These are phyloP conservation scores for Alcis repandata DNA, from an alignment of 2,888 invertebrate species.

Conservation along the genomic window DNA sequence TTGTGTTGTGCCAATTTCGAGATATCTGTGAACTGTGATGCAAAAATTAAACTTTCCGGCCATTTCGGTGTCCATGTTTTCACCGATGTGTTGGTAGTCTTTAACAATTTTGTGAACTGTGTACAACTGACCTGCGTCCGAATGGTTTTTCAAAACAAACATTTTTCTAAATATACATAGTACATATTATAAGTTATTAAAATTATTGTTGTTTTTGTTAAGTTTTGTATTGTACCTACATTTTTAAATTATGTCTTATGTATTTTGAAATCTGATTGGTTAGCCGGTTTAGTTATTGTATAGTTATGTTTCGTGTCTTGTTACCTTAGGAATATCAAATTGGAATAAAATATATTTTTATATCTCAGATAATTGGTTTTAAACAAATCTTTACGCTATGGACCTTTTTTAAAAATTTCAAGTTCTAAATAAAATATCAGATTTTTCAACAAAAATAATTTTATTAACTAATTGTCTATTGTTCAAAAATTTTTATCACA, in stretches of 20 bases:
- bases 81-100: conserved; percentile 6
- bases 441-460: conserved; percentile 43
- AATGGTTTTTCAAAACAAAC: conserved; percentile 32
- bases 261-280: conserved; percentile 39
- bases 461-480: conserved; percentile 35
- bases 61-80: not conserved
- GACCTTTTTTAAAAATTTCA: not conserved
- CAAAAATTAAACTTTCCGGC: not conserved
- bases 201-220: not conserved
- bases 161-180: conserved; percentile 10
- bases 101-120: conserved; percentile 1
- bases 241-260: conserved; percentile 42
- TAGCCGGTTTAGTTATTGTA: conserved; percentile 37
- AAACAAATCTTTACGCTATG: not conserved
- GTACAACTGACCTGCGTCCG: conserved; percentile 5
- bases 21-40: conserved; percentile 9
- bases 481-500: conserved; percentile 62
- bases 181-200: conserved; percentile 36
- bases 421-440: conserved; percentile 21
- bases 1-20: conserved; percentile 2
- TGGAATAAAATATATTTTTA: conserved; percentile 55
- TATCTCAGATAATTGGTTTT: conserved; percentile 12
- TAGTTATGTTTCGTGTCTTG: conserved; percentile 41
- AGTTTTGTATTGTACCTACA: conserved; percentile 41
- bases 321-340: conserved; percentile 54